Conservation (phyloP, 2,888 invertebrate genomes). For the Sericinus montela region DNA sequence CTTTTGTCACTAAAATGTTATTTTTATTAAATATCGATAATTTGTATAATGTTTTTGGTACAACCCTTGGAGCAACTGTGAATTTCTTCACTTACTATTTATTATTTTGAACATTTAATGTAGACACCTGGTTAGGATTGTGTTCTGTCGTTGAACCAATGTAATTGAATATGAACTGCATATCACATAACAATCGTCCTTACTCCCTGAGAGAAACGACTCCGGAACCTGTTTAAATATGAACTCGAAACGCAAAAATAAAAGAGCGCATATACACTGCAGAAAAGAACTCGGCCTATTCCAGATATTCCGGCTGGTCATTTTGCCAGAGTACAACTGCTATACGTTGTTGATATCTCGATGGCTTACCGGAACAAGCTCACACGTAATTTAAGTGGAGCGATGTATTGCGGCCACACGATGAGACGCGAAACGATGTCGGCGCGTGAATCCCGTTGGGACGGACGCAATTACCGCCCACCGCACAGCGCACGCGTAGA, state of each 20-base stretch:
- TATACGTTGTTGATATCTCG: slow-evolving; percentile 47
- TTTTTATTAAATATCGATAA: too few species aligned
- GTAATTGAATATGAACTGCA: too few species aligned
- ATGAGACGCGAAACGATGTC: slow-evolving; percentile 74
- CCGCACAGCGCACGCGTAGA: slow-evolving; percentile 65
- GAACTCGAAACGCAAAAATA: not conserved
- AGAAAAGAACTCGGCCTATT: slow-evolving; percentile 3
- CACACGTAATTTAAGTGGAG: slow-evolving; percentile 71
- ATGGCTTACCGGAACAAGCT: slow-evolving; percentile 69
- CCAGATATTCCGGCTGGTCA: slow-evolving; percentile 13
- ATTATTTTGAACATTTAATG: too few species aligned
- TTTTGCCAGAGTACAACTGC: slow-evolving; percentile 4
- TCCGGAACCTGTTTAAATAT: slow-evolving; percentile 7
- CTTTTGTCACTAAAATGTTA: too few species aligned
- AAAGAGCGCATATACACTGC: too few species aligned
- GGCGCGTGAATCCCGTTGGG: slow-evolving; percentile 71
- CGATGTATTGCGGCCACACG: slow-evolving; percentile 73
- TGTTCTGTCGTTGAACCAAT: too few species aligned
- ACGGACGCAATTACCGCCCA: slow-evolving; percentile 74
- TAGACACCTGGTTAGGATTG: too few species aligned
- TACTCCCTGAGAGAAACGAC: not conserved
- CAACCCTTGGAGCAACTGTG: too few species aligned
- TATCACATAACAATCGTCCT: too few species aligned
- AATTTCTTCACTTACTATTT: too few species aligned
- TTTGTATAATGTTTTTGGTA: too few species aligned